These are phyloP conservation scores for Bombycilla garrulus DNA, from an alignment of 2,113 vertebrate species.

Conservation along the genomic window DNA sequence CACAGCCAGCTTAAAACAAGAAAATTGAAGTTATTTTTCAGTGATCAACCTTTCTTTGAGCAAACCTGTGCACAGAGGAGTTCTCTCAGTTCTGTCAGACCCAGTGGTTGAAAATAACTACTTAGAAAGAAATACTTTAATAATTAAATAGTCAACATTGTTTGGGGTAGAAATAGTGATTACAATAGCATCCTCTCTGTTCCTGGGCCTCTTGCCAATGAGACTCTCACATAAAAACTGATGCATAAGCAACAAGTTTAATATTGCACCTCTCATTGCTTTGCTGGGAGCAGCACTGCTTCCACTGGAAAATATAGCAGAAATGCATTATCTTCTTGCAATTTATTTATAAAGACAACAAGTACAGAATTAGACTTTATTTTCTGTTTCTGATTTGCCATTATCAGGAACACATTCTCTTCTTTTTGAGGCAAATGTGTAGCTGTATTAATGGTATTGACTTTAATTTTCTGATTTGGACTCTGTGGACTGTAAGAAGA, in stretches of 20 bases:
- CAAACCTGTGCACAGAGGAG: background rate
- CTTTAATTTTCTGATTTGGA: background rate
- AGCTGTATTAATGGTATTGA: background rate
- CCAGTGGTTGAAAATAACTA: background rate
- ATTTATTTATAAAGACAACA: background rate
- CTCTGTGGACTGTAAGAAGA: background rate
- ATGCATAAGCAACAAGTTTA: slow-evolving; percentile 5
- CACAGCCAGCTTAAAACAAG: background rate
- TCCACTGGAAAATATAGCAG: background rate
- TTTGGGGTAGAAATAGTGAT: background rate
- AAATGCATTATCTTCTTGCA: background rate
- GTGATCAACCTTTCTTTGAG: background rate
- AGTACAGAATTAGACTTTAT: background rate
- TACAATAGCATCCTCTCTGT: background rate
- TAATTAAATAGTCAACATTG: background rate
- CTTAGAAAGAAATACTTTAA: background rate
- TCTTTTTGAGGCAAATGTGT: background rate
- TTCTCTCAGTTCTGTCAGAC: background rate
- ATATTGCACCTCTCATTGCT: background rate
- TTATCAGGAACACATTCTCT: background rate
- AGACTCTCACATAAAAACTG: background rate
- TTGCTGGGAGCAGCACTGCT: background rate
- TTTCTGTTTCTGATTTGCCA: background rate
- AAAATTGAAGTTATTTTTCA: background rate
- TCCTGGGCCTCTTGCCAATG: background rate